phyloP scores from a whole-genome alignment of 2,888 invertebrate genomes.

The Axea sp. region DNA sequence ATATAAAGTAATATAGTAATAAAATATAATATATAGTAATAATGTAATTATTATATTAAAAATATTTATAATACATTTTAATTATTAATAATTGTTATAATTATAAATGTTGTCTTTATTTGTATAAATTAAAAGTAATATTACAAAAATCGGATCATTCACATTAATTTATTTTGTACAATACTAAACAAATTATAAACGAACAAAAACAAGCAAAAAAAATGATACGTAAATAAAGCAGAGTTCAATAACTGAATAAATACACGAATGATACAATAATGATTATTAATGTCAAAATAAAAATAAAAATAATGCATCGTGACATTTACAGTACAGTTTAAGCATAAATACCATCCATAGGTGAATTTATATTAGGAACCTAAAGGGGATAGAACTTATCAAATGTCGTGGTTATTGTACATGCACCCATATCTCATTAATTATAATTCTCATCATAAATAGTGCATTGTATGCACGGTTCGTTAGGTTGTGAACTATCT shows the following conservation, averaged over 20 bases:
- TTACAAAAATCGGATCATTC: too few relatives aligned
- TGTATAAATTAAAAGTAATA: too few relatives aligned
- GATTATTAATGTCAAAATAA: slow-evolving; percentile 19
- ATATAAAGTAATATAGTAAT: too few relatives aligned
- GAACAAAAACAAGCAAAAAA: neutral
- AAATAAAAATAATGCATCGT: too few relatives aligned
- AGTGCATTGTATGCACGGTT: slow-evolving; percentile 22
- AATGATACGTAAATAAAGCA: slow-evolving; percentile 7
- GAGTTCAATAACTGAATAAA: slow-evolving; percentile 8
- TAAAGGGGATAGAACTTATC: slow-evolving; percentile 23
- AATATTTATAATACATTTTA: too few relatives aligned
- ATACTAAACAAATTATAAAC: neutral
- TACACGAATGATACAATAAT: slow-evolving; percentile 2
- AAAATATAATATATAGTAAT: too few relatives aligned
- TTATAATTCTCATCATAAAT: slow-evolving; percentile 45
- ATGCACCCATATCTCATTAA: slow-evolving; percentile 23
- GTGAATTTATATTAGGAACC: slow-evolving; percentile 4
- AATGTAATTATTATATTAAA: too few relatives aligned
- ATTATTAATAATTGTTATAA: too few relatives aligned
- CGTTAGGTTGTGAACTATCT: slow-evolving; percentile 59
- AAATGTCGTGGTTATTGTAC: slow-evolving; percentile 17
- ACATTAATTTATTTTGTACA: too few relatives aligned
- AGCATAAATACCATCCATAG: slow-evolving; percentile 7
- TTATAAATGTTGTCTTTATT: too few relatives aligned
- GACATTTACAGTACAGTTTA: too few relatives aligned